A percentile compares a stretch with the other conserved stretches of the same genome.
These are phyloP conservation scores for Boloria euphrosyne DNA, from an alignment of 2,888 invertebrate genomes.

Conservation along the genomic window DNA sequence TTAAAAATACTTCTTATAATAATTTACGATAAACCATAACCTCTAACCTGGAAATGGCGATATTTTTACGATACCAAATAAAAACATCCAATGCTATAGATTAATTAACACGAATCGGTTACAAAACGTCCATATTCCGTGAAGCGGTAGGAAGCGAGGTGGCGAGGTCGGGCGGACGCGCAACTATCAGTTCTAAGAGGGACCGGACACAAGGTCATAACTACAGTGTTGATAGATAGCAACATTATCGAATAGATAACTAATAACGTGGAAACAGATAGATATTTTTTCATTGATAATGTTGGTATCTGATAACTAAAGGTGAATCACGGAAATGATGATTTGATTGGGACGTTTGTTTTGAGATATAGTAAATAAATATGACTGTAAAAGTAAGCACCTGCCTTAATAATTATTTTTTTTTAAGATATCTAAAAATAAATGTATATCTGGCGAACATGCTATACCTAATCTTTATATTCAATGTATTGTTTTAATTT, in stretches of 20 bases:
- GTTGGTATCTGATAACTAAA: no score
- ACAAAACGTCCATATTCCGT: slow-evolving; percentile 47
- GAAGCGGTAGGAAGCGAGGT: slow-evolving; percentile 55
- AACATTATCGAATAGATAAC: slow-evolving; percentile 16
- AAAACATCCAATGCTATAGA: slow-evolving; percentile 35
- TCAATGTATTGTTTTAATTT: no score
- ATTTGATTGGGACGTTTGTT: neutral
- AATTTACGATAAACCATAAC: slow-evolving; percentile 34
- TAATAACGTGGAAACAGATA: neutral
- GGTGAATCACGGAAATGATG: no score
- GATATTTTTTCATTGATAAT: neutral
- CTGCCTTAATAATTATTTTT: no score
- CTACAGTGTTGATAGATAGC: slow-evolving; percentile 38
- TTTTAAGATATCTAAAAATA: no score
- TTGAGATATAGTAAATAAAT: no score
- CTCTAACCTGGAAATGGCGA: slow-evolving; percentile 40
- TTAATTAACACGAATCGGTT: slow-evolving; percentile 40
- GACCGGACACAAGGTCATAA: slow-evolving; percentile 46
- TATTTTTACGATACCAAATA: slow-evolving; percentile 38
- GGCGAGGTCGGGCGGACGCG: slow-evolving; percentile 47
- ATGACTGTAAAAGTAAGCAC: no score
- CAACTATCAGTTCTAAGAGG: slow-evolving; percentile 56
- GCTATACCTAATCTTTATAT: no score
- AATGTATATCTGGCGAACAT: no score
- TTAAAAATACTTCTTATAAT: slow-evolving; percentile 16